Evolutionary conservation across 30 jellyfish, hydroid and myxozoan species (phyloP), one percentile per base, ranked within the genome.

Genomic region (Mastigias papua): DNA sequence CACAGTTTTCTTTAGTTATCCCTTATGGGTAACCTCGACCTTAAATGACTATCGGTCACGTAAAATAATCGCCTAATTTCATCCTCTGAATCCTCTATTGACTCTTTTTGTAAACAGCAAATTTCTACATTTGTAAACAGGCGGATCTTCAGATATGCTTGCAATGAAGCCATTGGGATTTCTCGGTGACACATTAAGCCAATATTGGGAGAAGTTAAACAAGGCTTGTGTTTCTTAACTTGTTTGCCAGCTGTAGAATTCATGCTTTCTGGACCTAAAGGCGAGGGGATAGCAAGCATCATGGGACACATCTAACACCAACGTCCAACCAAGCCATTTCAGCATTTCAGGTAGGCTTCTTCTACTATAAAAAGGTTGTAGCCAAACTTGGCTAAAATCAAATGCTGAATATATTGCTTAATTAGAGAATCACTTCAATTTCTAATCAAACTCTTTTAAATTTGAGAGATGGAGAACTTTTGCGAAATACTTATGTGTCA

Each of bases 141-240:
- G 37, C 83, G 83, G 83, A 72, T 27, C 69, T 11, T 34, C 69
- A 72, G 35, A 9, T 37, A 34, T 72, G 68, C n/a, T 21, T 63
- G 72, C 28, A 69, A 34, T 73, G 78, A 63, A 85, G 61, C 86
- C 94, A 27, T 15, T 25, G 71, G 83, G 89, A 62, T 83, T 57
- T 28, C 49, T 27, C 50, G 86, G 76, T 83, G 92, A 83, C 86
- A 29, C 32, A 48, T 67, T n/a, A 16, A 32, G 72, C 92, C 32
- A 83, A 83, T 83, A 83, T 83, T 83, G 69, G 71, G 49, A 48
- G 70, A 42, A 61, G 83, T 51, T 26, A 35, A 35, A 69, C 19
- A 1, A 48, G 61, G 81, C 31, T 29, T 42, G 25, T 69, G 25
- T 17, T 23, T 46, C 19, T 35, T 26, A 10, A 29, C 31, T 30